Evolutionary conservation across 23 tunicate species (phyloP).

Genomic region (Diplosoma virens): DNA sequence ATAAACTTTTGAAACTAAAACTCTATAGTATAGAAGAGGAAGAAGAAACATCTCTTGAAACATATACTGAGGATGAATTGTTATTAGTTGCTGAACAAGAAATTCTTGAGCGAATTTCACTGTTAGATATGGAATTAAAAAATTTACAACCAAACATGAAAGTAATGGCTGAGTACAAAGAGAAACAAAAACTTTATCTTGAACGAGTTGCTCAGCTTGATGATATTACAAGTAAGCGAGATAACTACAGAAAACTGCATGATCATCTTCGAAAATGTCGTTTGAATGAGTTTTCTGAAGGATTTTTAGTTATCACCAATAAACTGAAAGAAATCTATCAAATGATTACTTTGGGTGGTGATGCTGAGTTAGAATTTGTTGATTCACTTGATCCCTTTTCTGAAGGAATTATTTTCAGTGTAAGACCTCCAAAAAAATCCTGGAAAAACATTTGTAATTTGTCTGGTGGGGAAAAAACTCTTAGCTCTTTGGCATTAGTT

Average conservation of each 20-base stretch:
- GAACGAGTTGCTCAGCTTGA: constrained; percentile 77
- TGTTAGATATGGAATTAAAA: constrained; percentile 43
- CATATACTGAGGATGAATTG: constrained; percentile 71
- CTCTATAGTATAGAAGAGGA: constrained; percentile 69
- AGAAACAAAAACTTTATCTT: constrained; percentile 71
- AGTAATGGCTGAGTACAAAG: constrained; percentile 72
- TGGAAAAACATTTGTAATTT: constrained; percentile 96
- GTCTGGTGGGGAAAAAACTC: constrained; percentile 97
- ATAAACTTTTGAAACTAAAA: constrained; percentile 38
- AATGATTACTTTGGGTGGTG: constrained; percentile 97
- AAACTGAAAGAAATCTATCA: constrained; percentile 94
- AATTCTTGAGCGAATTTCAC: constrained; percentile 26
- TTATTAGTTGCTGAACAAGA: constrained; percentile 23
- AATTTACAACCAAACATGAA: constrained; percentile 69
- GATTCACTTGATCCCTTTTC: constrained; percentile 95
- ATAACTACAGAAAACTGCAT: constrained; percentile 51
- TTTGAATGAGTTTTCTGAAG: constrained; percentile 74
- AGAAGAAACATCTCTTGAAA: constrained; percentile 20
- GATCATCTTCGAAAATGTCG: constrained; percentile 74
- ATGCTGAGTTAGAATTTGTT: constrained; percentile 94
- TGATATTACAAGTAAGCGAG: constrained; percentile 63
- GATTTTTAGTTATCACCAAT: constrained; percentile 79
- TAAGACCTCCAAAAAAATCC: constrained; percentile 94
- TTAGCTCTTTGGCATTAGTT: constrained; percentile 85
- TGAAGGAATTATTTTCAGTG: constrained; percentile 93